Percentiles rank a stretch among this genome's conserved stretches.
These are phyloP conservation scores for Sebastes melanostomus DNA, from an alignment of 2,797 vertebrate genomes.

Conservation along the genomic window DNA sequence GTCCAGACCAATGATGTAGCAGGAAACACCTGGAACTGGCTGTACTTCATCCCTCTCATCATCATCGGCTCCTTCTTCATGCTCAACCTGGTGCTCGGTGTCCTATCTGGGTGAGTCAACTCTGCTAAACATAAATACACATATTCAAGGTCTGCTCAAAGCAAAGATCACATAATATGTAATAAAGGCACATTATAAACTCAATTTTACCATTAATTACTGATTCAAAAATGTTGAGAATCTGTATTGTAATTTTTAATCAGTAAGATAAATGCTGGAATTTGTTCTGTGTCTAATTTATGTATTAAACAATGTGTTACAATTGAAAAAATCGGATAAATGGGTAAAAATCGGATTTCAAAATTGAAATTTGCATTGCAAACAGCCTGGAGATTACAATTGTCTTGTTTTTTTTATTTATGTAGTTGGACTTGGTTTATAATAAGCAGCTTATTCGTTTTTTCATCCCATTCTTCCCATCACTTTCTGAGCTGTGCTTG, in stretches of 20 bases:
- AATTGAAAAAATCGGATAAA: not conserved
- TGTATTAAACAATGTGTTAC: not conserved
- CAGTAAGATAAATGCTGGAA: not conserved
- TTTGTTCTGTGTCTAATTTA: not conserved
- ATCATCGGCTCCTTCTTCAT: slow-evolving; percentile 99
- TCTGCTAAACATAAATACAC: no score
- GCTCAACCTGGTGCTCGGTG: slow-evolving; percentile 97
- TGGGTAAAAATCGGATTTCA: not conserved
- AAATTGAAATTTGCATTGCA: not conserved
- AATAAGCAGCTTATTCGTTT: not conserved
- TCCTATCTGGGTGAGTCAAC: slow-evolving; percentile 86
- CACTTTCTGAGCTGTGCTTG: no score
- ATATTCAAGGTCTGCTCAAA: not conserved
- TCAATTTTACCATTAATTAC: not conserved
- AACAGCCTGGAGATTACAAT: not conserved
- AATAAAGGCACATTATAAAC: not conserved
- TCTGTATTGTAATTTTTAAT: not conserved
- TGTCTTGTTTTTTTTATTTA: not conserved
- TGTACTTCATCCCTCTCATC: slow-evolving; percentile 98
- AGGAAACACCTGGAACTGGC: slow-evolving; percentile 97
- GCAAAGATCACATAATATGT: not conserved
- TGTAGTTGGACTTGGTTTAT: not conserved
- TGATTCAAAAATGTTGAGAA: not conserved
- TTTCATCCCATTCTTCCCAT: accelerated
- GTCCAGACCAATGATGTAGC: slow-evolving; percentile 90